Percentiles rank a stretch among this genome's conserved stretches.
Evolutionary conservation across 2,888 invertebrate genomes (phyloP).

Genomic region (Hymenopus coronatus): DNA sequence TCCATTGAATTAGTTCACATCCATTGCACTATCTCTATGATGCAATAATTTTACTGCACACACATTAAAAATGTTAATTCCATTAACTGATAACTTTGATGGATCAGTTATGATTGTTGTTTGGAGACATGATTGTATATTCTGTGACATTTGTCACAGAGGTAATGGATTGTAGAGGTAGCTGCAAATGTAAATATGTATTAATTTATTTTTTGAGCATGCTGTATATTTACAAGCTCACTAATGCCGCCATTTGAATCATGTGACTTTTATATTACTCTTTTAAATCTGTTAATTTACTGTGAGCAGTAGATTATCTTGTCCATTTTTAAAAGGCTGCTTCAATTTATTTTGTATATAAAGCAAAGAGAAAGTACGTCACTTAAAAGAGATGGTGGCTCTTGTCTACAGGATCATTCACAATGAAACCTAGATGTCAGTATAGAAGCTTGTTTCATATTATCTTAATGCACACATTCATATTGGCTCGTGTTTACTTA

Average conservation of each 20-base stretch:
- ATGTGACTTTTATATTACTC: background rate
- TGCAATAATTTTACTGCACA: background rate
- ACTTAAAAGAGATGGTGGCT: background rate
- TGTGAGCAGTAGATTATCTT: background rate
- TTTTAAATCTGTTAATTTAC: background rate
- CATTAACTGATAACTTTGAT: background rate
- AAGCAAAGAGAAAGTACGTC: background rate
- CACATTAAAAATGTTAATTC: background rate
- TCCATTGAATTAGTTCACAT: too few relatives aligned
- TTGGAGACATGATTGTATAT: background rate
- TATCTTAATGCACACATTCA: too few relatives aligned
- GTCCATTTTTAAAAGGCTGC: background rate
- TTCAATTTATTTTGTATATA: background rate
- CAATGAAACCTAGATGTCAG: too few relatives aligned
- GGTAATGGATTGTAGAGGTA: background rate
- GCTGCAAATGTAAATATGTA: background rate
- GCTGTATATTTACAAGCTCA: background rate
- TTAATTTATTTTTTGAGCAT: background rate
- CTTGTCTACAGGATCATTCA: too few relatives aligned
- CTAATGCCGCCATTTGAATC: background rate
- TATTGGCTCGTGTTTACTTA: too few relatives aligned
- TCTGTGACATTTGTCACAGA: background rate
- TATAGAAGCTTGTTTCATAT: too few relatives aligned
- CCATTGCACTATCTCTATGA: too few relatives aligned
- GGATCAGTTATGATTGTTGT: background rate